phyloP scores from a whole-genome alignment of 92 coral and sea anemone species.

The Nematostella vectensis region DNA sequence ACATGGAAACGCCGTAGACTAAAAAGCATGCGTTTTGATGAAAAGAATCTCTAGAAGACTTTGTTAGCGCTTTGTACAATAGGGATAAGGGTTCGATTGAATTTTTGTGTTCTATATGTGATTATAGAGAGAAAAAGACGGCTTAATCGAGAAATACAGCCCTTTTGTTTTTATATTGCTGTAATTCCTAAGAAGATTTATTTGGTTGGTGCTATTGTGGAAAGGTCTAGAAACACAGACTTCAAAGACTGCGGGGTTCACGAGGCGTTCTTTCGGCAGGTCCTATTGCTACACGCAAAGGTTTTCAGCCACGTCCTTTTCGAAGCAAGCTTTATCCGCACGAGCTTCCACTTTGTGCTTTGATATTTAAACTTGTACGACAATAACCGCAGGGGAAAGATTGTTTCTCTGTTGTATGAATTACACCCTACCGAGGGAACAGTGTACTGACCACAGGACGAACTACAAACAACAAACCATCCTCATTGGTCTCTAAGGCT shows the following conservation, averaged over 20 bases:
- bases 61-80: too few species aligned
- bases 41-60: too few species aligned
- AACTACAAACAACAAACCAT: conserved; percentile 22
- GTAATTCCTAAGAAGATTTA: neutral
- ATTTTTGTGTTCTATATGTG: neutral
- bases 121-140: neutral
- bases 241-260: neutral
- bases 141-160: neutral
- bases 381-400: conserved; percentile 29
- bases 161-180: neutral
- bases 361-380: conserved; percentile 21
- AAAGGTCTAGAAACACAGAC: neutral
- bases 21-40: too few species aligned
- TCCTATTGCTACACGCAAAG: too few species aligned
- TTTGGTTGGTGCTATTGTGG: neutral
- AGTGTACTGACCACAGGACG: conserved; percentile 33
- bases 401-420: conserved; percentile 24
- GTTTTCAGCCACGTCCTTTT: too few species aligned
- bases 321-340: too few species aligned
- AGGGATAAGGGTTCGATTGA: too few species aligned
- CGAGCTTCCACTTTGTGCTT: too few species aligned
- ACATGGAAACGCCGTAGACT: too few species aligned
- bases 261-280: neutral
- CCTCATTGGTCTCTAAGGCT: too few species aligned
- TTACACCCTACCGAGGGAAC: conserved; percentile 36